These are phyloP conservation scores for Pipistrellus nathusii DNA, from an alignment of 2,797 vertebrate genomes.

Conservation along the genomic window DNA sequence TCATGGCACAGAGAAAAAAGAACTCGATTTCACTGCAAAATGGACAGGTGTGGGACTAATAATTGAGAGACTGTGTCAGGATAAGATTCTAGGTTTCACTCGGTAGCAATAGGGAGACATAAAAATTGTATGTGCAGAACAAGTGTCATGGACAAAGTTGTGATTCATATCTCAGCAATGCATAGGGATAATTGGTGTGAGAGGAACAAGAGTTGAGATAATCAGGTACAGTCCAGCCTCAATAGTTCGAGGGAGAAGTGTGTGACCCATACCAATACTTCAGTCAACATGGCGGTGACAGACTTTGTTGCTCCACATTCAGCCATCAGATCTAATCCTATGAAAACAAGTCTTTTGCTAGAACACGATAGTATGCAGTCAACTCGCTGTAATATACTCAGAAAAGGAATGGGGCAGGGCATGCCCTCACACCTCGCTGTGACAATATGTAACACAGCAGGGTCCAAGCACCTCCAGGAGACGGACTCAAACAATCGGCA, in stretches of 20 bases:
- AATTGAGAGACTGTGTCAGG: background rate
- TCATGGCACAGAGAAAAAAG: background rate
- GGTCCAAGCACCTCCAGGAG: background rate
- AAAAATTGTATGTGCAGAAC: background rate
- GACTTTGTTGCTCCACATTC: background rate
- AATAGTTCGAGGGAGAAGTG: background rate
- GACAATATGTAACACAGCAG: background rate
- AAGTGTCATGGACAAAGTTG: background rate
- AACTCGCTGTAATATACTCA: fast-evolving
- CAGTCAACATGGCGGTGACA: background rate
- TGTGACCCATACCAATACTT: background rate
- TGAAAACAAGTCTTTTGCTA: background rate
- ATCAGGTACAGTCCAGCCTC: background rate
- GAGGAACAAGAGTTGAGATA: background rate
- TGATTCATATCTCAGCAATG: background rate
- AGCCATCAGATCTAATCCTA: background rate
- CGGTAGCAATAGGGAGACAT: background rate
- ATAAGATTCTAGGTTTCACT: constrained; percentile 39
- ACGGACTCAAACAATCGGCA: background rate
- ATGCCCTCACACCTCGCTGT: background rate
- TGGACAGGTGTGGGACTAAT: background rate
- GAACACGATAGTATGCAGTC: background rate
- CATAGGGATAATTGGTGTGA: background rate
- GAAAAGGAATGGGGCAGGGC: background rate
- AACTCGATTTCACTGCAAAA: background rate